Evolutionary conservation across 2,113 vertebrate genomes (phyloP).

Genomic region (Chauna torquata): DNA sequence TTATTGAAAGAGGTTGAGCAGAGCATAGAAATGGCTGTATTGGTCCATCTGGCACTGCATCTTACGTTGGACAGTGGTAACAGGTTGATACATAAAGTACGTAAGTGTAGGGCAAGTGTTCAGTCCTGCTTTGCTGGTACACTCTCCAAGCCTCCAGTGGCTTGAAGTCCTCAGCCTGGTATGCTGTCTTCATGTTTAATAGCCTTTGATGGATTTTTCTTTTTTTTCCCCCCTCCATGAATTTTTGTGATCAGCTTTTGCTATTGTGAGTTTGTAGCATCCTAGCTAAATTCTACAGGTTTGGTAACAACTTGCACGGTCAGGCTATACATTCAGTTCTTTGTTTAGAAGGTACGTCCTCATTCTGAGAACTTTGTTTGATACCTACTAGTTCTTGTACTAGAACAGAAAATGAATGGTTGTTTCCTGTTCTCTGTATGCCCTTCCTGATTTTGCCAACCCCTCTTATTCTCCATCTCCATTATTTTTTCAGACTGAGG

Average conservation of each 20-base stretch:
- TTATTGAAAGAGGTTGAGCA: not conserved
- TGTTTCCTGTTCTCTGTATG: not conserved
- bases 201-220: not conserved
- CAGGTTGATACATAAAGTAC: rapidly evolving
- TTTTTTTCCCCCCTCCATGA: rapidly evolving
- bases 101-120: rapidly evolving
- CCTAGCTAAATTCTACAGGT: not conserved
- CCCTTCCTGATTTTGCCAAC: not conserved
- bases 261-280: not conserved
- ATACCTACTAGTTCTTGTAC: not conserved
- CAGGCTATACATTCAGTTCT: rapidly evolving
- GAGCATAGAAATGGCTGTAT: not conserved
- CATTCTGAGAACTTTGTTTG: not conserved
- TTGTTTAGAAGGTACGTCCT: not conserved
- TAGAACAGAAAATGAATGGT: not conserved
- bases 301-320: not conserved
- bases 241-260: not conserved
- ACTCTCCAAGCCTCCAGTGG: not conserved
- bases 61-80: not conserved
- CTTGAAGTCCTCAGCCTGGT: not conserved
- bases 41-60: too few relatives aligned
- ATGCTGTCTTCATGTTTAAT: not conserved
- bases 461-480: not conserved
- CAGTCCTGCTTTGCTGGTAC: not conserved
- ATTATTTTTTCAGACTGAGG: not conserved